Evolutionary conservation across 2,113 vertebrate species (phyloP), one percentile per base, ranked within the genome.

Genomic region (Chamaea fasciata): DNA sequence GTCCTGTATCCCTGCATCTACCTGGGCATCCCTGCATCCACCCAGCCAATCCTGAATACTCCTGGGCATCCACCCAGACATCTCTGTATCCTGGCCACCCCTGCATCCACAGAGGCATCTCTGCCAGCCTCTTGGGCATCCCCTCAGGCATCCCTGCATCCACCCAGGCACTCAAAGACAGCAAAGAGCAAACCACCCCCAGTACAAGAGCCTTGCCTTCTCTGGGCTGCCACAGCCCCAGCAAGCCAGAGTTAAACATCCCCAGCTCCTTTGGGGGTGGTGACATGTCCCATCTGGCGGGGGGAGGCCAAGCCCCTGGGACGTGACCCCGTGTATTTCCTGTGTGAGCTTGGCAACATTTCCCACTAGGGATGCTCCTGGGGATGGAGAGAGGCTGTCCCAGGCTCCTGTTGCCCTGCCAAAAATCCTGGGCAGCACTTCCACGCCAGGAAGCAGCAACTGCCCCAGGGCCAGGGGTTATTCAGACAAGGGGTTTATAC

Each of bases 391-490:
- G 8, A 47, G 56, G 44, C 35, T 0, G 0, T 67, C 60, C 77
- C 46, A 78, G 18, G 74, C 74, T 55, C 11, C 22, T 8, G 4
- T 8, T 27, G 65, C 63, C 44, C 69, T 81, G 83, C 69, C 90
- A 92, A 84, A 86, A 70, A 57, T 71, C 75, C 49, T 1, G 1
- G 46, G 42, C 2, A 4, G 89, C 47, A 60, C 64, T 92, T 94
- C 70, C 11, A 2, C 0, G 0, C 8, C 62, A 27, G 41, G 56
- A 65, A 91, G n/a, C 80, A 60, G 22, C 0, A 5, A 47, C 35
- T 47, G 53, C 63, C 75, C 24, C 39, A 13, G 16, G 14, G 50
- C 26, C 0, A 8, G 65, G 79, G 30, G 42, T 69, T 57, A n/a
- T 56, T 41, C 0, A 2, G 37, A 50, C 31, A 28, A 50, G 47